Evolutionary conservation across 2,888 invertebrate species (phyloP).

Genomic region (Hanleya hanleyi): DNA sequence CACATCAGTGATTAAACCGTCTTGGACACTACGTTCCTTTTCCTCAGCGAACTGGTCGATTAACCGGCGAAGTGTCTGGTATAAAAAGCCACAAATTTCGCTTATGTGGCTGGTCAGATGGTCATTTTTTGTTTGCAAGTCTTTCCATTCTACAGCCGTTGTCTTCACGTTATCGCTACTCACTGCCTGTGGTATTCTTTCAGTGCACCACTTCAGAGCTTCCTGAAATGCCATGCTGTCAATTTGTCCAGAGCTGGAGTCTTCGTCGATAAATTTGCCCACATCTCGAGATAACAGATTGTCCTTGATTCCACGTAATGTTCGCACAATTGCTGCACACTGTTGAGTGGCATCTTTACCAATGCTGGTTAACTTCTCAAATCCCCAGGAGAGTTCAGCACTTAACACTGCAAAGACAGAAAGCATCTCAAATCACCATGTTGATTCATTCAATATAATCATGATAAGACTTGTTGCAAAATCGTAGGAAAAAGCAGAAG

Average conservation of each 20-base stretch:
- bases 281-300: too few relatives aligned
- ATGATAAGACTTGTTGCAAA: too few relatives aligned
- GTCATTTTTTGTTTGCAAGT: neutral
- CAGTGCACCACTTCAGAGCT: neutral
- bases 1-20: neutral
- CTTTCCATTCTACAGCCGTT: neutral
- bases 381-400: neutral
- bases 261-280: too few relatives aligned
- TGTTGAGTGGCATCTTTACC: too few relatives aligned
- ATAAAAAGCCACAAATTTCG: neutral
- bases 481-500: too few relatives aligned
- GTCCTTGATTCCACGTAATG: too few relatives aligned
- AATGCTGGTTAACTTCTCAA: too few relatives aligned
- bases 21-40: neutral
- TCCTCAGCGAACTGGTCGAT: neutral
- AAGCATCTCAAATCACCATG: too few relatives aligned
- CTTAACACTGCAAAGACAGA: neutral
- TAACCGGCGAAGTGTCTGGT: neutral
- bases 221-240: neutral
- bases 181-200: neutral
- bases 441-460: too few relatives aligned
- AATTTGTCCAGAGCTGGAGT: neutral
- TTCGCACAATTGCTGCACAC: too few relatives aligned
- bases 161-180: neutral
- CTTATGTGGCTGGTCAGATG: too few relatives aligned